Percentiles rank a stretch among this genome's conserved stretches.
phyloP scores from a whole-genome alignment of 2,888 invertebrate genomes.

The Gymnoscelis rufifasciata region DNA sequence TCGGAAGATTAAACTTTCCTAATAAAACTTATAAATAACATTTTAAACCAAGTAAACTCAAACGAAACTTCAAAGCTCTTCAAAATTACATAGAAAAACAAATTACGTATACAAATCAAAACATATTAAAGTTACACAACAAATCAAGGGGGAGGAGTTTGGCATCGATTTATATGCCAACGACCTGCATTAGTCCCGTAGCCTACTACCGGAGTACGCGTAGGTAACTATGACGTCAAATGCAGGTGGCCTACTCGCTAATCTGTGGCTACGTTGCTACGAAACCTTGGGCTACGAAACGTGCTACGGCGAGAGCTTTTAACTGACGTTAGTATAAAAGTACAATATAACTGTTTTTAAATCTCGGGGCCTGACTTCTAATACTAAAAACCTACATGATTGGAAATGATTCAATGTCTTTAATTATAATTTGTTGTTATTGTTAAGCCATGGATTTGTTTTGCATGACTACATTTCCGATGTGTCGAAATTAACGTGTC shows the following conservation, averaged over 20 bases:
- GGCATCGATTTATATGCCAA: constrained; percentile 24
- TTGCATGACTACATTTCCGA: too few species aligned
- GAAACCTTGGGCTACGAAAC: constrained; percentile 11
- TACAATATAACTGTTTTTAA: too few species aligned
- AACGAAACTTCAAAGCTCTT: not conserved
- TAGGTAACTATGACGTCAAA: constrained; percentile 26
- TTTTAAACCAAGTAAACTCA: not conserved
- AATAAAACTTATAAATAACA: too few species aligned
- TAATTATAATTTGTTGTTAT: too few species aligned
- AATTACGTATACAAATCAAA: not conserved
- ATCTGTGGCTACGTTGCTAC: constrained; percentile 14
- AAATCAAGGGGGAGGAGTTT: constrained; percentile 3
- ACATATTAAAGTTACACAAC: constrained; percentile 21
- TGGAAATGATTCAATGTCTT: too few species aligned
- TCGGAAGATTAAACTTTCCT: too few species aligned
- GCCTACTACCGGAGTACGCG: constrained; percentile 14
- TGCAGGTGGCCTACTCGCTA: constrained; percentile 5
- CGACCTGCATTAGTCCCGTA: constrained; percentile 20
- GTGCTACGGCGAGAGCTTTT: not conserved
- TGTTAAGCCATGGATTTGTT: too few species aligned
- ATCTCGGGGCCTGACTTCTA: too few species aligned
- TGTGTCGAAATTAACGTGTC: too few species aligned
- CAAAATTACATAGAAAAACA: not conserved
- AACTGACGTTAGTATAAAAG: too few species aligned
- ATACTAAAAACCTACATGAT: too few species aligned